A percentile compares a stretch with the other conserved stretches of the same genome.
Conservation (phyloP, 2,888 invertebrate genomes). For the Eilema griseolum region DNA sequence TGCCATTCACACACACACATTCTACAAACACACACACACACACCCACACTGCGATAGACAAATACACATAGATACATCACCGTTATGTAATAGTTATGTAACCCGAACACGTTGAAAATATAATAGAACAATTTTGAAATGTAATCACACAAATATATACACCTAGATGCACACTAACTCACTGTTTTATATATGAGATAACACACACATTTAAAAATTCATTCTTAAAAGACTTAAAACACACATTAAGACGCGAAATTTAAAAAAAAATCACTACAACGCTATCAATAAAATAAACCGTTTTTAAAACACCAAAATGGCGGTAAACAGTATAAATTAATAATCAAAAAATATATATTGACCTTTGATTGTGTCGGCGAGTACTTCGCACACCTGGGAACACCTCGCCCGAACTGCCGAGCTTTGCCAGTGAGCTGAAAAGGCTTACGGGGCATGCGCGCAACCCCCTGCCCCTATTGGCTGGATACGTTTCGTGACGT, state of each 20-base stretch:
- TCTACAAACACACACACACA: conserved; percentile 46
- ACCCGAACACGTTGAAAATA: not conserved
- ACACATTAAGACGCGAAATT: not conserved
- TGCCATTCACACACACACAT: conserved; percentile 19
- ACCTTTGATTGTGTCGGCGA: conserved; percentile 74
- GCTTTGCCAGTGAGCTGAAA: conserved; percentile 63
- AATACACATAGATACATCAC: conserved; percentile 20
- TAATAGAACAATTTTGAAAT: not conserved
- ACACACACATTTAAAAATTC: conserved; percentile 4
- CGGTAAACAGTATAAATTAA: conserved; percentile 39
- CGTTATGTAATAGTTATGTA: conserved; percentile 10
- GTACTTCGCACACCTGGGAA: conserved; percentile 83
- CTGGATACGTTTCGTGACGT: conserved; percentile 71
- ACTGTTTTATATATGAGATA: not conserved
- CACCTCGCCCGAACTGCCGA: conserved; percentile 81
- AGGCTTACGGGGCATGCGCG: conserved; percentile 77
- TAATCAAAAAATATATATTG: conserved; percentile 60
- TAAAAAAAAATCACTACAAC: conserved; percentile 31
- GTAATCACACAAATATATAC: not conserved
- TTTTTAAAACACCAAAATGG: conserved; percentile 54
- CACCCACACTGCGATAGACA: not conserved
- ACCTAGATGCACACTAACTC: not conserved
- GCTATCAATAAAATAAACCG: not conserved
- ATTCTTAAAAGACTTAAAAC: not conserved
- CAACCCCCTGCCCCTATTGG: conserved; percentile 70